Evolutionary conservation across 2,113 vertebrate genomes (phyloP), one percentile per base, ranked within the genome.

Genomic region (Perca fluviatilis): DNA sequence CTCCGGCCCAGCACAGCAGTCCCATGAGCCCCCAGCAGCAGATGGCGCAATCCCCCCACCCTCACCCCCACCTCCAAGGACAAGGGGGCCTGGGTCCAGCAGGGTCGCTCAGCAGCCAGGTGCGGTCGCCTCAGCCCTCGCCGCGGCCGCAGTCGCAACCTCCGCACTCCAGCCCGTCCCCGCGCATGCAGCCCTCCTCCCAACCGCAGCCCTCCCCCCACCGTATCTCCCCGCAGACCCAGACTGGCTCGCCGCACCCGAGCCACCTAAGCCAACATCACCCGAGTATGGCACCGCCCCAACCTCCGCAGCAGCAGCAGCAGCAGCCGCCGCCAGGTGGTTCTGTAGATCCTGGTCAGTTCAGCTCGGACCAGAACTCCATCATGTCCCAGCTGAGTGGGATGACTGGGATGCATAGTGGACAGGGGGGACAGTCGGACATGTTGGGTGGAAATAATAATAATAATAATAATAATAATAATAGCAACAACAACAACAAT

Each of bases 1-100:
- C 95, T 58, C 98, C 98, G 71, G 98, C 96, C 19, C 98, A 98
- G 19, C 97, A 98, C 76, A 97, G 96, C 92, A 97, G 97, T 86
- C 97, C 98, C 47, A 98, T 99, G 97, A 99, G 98, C 74, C 98
- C 98, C 73, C 98, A 99, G 6, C 98, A 95, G 81, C 95, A 93
- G 74, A 92, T 96, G 91, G 91, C 91, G 12, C 95, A 97, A 91
- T 98, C 97, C 51, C 98, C 98, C 0, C 98, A 99, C 91, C 98
- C 98, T 0, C 98, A 99, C 91, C 97, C 97, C 0, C 98, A 99
- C 87, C 97, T 98, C 5, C 97, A 98, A 79, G 92, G 97, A 90
- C 97, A 98, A 89, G 97, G 96, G 77, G 95, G 95, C 93, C 92
- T 92, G 0, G 89, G 90, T 73, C 94, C 97, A 33, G 94, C 96